Conservation (phyloP, 2,797 vertebrate species). For the Neosalanx taihuensis region DNA sequence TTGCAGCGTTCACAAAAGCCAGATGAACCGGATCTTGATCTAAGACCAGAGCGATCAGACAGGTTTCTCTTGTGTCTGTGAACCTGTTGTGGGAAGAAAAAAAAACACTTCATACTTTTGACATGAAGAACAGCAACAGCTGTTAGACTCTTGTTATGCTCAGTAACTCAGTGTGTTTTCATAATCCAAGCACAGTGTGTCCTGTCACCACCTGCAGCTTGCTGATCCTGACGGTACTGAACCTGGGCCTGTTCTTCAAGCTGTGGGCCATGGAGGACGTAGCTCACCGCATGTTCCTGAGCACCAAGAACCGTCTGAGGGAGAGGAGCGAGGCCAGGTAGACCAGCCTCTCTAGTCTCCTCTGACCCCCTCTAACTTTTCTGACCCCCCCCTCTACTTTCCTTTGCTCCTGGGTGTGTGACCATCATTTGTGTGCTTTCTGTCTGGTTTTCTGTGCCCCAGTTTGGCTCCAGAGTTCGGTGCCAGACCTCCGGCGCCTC, state of each 20-base stretch:
- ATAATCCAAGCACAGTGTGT: not conserved
- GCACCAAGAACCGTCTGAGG: constrained; percentile 73
- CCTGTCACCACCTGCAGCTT: constrained; percentile 68
- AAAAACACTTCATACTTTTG: no score
- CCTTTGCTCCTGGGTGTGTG: no score
- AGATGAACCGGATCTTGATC: not conserved
- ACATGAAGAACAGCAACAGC: not conserved
- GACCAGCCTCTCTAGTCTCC: constrained; percentile 29
- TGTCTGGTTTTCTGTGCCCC: constrained; percentile 39
- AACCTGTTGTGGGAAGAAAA: no score
- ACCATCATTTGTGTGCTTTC: no score
- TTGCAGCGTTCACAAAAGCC: not conserved
- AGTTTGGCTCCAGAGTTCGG: constrained; percentile 75
- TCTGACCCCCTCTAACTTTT: no score
- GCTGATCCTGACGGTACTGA: constrained; percentile 84
- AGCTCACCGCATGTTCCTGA: constrained; percentile 83
- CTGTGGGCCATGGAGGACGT: constrained; percentile 93
- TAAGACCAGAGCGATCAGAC: not conserved
- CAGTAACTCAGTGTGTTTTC: not conserved
- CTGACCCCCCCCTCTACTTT: not conserved
- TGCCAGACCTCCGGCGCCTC: constrained; percentile 61
- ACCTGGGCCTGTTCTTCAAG: constrained; percentile 90
- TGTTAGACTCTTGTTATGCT: not conserved
- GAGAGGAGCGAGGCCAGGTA: constrained; percentile 81
- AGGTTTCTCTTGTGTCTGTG: no score